These are phyloP conservation scores for Megathymus violae DNA, from an alignment of 1,140 invertebrate species.

Conservation along the genomic window DNA sequence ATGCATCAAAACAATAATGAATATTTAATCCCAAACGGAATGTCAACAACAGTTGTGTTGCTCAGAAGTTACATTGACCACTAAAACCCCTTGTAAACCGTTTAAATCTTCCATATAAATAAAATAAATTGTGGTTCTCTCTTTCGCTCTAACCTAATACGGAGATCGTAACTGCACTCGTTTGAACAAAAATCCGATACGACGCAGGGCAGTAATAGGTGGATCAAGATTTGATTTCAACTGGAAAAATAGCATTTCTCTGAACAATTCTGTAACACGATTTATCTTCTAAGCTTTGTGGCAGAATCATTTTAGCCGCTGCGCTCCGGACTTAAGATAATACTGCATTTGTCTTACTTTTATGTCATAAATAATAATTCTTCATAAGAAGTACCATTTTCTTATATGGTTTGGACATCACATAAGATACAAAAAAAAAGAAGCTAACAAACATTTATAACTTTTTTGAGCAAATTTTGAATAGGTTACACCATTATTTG, in stretches of 20 bases:
- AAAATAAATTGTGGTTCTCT: not conserved
- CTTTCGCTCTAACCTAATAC: too few relatives aligned
- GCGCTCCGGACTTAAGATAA: not conserved
- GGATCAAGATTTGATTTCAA: not conserved
- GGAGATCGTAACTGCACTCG: not conserved
- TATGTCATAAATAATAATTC: slow-evolving; percentile 2
- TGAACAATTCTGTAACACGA: slow-evolving; percentile 7
- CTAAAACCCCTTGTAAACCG: too few relatives aligned
- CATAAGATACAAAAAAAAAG: too few relatives aligned
- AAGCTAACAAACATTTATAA: too few relatives aligned
- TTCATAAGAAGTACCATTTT: not conserved
- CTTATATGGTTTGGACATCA: too few relatives aligned
- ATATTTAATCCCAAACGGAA: too few relatives aligned
- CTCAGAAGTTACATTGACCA: too few relatives aligned
- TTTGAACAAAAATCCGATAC: not conserved
- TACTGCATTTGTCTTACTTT: slow-evolving; percentile 10
- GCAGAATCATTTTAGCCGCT: not conserved
- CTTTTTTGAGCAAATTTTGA: too few relatives aligned
- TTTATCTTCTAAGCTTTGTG: slow-evolving; percentile 5
- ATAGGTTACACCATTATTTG: too few relatives aligned
- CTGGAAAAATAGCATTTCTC: not conserved
- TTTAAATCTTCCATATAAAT: too few relatives aligned
- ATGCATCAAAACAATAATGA: too few relatives aligned
- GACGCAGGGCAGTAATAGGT: not conserved
- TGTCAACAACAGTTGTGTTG: too few relatives aligned